Conservation (phyloP, 2,888 invertebrate species). For the Volucella inanis region DNA sequence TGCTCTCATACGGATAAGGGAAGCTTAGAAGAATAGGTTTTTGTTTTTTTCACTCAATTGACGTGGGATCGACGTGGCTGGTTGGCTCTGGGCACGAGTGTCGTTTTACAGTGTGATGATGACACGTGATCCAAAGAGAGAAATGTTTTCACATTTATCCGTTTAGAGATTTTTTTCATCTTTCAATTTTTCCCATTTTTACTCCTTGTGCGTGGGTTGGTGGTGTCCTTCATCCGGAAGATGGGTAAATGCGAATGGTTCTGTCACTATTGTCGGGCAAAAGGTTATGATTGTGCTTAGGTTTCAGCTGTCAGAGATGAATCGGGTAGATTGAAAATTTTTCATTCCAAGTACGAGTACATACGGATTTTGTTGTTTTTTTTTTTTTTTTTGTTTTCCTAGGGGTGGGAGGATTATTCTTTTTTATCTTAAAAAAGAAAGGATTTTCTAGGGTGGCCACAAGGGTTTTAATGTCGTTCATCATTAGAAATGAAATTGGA, state of each 20-base stretch:
- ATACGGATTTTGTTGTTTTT: neutral
- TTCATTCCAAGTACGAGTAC: neutral
- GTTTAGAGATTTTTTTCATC: constrained; percentile 6
- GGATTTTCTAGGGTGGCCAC: constrained; percentile 24
- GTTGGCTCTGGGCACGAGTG: constrained; percentile 6
- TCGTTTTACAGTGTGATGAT: constrained; percentile 10
- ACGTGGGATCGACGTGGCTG: constrained; percentile 40
- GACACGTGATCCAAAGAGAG: constrained; percentile 55
- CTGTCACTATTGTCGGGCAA: constrained; percentile 16
- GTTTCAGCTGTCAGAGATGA: constrained; percentile 33
- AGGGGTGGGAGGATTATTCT: neutral
- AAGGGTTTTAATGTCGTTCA: constrained; percentile 22
- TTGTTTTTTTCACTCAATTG: constrained; percentile 43
- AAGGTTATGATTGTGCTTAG: constrained; percentile 42
- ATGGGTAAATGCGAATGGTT: constrained; percentile 32
- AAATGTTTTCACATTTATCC: constrained; percentile 63
- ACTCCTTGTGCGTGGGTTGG: neutral
- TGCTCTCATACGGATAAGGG: constrained; percentile 7
- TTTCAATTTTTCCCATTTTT: constrained; percentile 5
- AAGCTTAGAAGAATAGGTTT: constrained; percentile 3
- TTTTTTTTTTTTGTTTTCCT: neutral
- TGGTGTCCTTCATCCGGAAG: constrained; percentile 11
- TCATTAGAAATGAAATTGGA: constrained; percentile 1
- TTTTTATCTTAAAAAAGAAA: neutral
- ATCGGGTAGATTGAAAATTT: constrained; percentile 29